phyloP scores from a whole-genome alignment of 2,888 invertebrate genomes.

The Lasioglossum lativentre region DNA sequence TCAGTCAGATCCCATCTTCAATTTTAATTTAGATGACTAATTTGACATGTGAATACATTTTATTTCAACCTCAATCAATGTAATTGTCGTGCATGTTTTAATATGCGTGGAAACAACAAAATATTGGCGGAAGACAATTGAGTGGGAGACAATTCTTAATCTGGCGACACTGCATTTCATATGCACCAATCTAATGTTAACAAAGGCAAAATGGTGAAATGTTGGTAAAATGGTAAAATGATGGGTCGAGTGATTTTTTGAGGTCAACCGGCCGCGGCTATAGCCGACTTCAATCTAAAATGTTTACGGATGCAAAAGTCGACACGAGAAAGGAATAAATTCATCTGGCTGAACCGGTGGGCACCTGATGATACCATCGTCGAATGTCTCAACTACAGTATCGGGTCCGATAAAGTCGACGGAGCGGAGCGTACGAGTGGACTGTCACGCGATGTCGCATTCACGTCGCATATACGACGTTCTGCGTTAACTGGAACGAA shows the following conservation, averaged over 20 bases:
- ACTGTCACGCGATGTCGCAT: constrained; percentile 73
- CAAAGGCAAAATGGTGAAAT: neutral
- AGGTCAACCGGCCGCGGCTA: neutral
- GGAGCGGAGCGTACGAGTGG: constrained; percentile 66
- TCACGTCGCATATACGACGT: constrained; percentile 67
- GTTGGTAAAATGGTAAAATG: neutral
- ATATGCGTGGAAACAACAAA: no score
- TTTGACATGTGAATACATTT: no score
- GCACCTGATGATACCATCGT: constrained; percentile 59
- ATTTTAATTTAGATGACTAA: no score
- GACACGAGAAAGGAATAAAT: constrained; percentile 39
- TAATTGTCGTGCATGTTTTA: no score
- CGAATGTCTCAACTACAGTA: constrained; percentile 57
- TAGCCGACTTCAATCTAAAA: neutral
- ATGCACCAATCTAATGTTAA: no score
- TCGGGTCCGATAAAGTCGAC: constrained; percentile 69
- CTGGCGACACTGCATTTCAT: no score
- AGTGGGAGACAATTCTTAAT: no score
- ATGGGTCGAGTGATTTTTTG: neutral
- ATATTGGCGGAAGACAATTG: no score
- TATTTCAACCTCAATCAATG: no score
- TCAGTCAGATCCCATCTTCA: no score
- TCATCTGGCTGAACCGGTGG: constrained; percentile 46
- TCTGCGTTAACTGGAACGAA: constrained; percentile 69
- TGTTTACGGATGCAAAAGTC: constrained; percentile 14